These are phyloP conservation scores for Heterodera carotae DNA, from an alignment of 1,140 invertebrate genomes.

Conservation along the genomic window DNA sequence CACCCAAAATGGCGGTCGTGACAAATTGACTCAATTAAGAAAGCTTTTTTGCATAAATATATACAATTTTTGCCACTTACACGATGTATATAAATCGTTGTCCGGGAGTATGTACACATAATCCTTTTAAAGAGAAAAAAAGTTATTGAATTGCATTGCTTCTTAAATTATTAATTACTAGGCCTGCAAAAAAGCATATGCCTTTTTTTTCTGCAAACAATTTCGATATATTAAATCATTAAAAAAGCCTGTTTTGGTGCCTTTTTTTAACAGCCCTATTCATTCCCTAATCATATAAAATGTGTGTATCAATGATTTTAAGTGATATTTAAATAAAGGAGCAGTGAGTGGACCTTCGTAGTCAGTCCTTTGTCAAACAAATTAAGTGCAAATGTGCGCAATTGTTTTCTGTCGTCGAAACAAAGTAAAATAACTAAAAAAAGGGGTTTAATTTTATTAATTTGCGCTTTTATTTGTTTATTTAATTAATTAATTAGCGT, in stretches of 20 bases:
- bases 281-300: too few species aligned
- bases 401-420: not conserved
- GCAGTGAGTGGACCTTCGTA: too few species aligned
- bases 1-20: not conserved
- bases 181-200: too few species aligned
- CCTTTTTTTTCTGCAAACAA: too few species aligned
- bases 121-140: too few species aligned
- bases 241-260: too few species aligned
- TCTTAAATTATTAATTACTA: too few species aligned
- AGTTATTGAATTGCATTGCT: too few species aligned
- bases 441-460: not conserved
- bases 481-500: not conserved
- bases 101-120: conserved; percentile 40
- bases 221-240: too few species aligned
- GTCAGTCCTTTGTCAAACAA: conserved; percentile 40
- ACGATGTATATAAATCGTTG: conserved; percentile 28
- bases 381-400: conserved; percentile 40
- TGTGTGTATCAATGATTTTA: too few species aligned
- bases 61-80: conserved; percentile 30
- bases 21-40: not conserved
- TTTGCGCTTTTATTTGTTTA: not conserved
- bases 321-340: too few species aligned
- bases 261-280: not conserved
- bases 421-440: not conserved
- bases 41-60: not conserved